phyloP scores from a whole-genome alignment of 1,140 invertebrate genomes.

The Drosophila willistoni region DNA sequence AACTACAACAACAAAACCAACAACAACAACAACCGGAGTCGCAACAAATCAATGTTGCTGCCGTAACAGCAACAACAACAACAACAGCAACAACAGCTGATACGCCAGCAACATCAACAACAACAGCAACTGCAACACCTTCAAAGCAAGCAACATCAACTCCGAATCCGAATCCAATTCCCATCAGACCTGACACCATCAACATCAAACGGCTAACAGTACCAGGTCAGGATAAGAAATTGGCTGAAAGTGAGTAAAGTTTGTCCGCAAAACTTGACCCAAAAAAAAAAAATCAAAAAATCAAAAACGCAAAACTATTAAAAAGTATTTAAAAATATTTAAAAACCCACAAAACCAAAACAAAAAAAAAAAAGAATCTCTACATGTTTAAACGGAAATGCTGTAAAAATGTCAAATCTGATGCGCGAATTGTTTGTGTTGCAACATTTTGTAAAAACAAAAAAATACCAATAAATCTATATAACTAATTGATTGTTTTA shows the following conservation, averaged over 20 bases:
- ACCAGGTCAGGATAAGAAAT: conserved; percentile 82
- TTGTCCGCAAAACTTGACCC: conserved; percentile 70
- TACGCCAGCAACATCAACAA: conserved; percentile 32
- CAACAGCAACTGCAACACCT: conserved; percentile 16
- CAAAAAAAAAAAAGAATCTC: conserved; percentile 23
- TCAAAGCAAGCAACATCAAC: conserved; percentile 27
- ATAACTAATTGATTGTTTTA: conserved; percentile 65
- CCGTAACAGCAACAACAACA: conserved; percentile 36
- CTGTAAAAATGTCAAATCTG: conserved; percentile 75
- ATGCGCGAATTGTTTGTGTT: conserved; percentile 78
- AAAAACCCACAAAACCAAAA: conserved; percentile 43
- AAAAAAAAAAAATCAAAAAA: conserved; percentile 37
- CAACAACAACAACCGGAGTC: conserved; percentile 30
- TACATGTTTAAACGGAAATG: conserved; percentile 64
- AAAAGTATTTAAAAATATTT: conserved; percentile 46
- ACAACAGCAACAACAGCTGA: conserved; percentile 24
- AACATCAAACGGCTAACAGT: conserved; percentile 79
- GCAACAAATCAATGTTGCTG: conserved; percentile 28
- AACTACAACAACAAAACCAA: conserved; percentile 53
- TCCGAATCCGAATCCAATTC: conserved; percentile 39
- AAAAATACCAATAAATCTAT: conserved; percentile 23
- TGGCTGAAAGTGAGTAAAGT: conserved; percentile 83
- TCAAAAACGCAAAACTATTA: conserved; percentile 30
- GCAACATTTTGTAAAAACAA: conserved; percentile 69
- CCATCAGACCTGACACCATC: conserved; percentile 68